A percentile compares a stretch with the other conserved stretches of the same genome.
phyloP scores from a whole-genome alignment of 2,797 vertebrate genomes.

The Xiphorhynchus erythropygius region DNA sequence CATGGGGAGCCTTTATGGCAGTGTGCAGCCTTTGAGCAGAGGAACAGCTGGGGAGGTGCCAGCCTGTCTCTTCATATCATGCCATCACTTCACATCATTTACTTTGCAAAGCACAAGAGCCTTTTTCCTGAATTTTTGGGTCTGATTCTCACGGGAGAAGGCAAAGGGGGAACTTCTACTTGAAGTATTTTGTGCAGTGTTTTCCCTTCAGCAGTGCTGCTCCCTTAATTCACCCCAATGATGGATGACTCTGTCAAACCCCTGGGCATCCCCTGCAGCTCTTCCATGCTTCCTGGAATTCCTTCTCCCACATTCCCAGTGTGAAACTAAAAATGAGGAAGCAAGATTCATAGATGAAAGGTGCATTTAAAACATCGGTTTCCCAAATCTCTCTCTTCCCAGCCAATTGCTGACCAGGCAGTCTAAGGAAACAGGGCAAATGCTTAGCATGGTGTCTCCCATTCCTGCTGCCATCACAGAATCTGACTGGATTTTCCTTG shows the following conservation, averaged over 20 bases:
- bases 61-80: not conserved
- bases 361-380: not conserved
- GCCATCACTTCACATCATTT: not conserved
- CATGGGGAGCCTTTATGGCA: not conserved
- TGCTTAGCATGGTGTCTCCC: not conserved
- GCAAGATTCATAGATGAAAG: not conserved
- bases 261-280: not conserved
- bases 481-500: not conserved
- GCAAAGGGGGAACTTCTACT: not conserved
- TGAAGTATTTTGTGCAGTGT: not conserved
- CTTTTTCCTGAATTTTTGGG: not conserved
- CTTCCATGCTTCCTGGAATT: not conserved
- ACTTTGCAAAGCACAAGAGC: not conserved
- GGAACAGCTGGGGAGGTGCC: not conserved
- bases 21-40: not conserved
- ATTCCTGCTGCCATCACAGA: not conserved
- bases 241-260: not conserved
- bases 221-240: not conserved
- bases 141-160: not conserved
- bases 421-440: not conserved
- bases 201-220: not conserved
- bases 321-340: not conserved
- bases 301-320: not conserved
- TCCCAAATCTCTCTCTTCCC: not conserved
- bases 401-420: not conserved